Conservation (phyloP, 1,140 invertebrate species). For the Linepithema humile region DNA sequence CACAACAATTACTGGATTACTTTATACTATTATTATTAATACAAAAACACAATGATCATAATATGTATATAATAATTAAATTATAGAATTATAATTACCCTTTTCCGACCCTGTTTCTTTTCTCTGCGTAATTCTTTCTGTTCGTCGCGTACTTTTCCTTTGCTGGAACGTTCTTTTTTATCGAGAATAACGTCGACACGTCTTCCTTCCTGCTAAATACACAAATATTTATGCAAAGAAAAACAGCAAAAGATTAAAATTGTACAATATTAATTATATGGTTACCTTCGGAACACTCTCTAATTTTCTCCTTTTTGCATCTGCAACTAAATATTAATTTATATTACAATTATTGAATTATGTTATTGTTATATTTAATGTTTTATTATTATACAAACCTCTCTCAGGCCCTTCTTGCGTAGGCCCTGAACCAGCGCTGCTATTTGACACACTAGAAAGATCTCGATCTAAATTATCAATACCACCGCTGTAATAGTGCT, state of each 20-base stretch:
- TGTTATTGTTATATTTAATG: neutral
- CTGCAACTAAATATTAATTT: slow-evolving; percentile 64
- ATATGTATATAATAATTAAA: slow-evolving; percentile 4
- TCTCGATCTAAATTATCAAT: slow-evolving; percentile 83
- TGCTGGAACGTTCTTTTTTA: slow-evolving; percentile 88
- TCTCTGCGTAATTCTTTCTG: slow-evolving; percentile 90
- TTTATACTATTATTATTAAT: too few relatives aligned
- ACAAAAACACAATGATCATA: too few relatives aligned
- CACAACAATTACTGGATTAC: too few relatives aligned
- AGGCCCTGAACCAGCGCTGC: slow-evolving; percentile 82
- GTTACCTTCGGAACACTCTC: slow-evolving; percentile 91
- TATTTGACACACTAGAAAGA: slow-evolving; percentile 85
- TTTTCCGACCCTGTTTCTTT: slow-evolving; percentile 90
- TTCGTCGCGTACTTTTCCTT: slow-evolving; percentile 87
- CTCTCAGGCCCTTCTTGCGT: slow-evolving; percentile 84
- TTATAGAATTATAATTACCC: slow-evolving; percentile 82
- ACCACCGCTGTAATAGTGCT: slow-evolving; percentile 83
- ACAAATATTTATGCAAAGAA: slow-evolving; percentile 1
- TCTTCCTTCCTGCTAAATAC: slow-evolving; percentile 82
- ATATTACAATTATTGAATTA: slow-evolving; percentile 42
- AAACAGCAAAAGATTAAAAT: slow-evolving; percentile 15
- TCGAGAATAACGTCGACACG: slow-evolving; percentile 85
- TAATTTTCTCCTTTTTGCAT: slow-evolving; percentile 92
- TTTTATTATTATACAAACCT: slow-evolving; percentile 77
- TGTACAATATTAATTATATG: slow-evolving; percentile 78